Evolutionary conservation across 2,797 vertebrate species (phyloP), one percentile per base, ranked within the genome.

Genomic region (Perodicticus potto): DNA sequence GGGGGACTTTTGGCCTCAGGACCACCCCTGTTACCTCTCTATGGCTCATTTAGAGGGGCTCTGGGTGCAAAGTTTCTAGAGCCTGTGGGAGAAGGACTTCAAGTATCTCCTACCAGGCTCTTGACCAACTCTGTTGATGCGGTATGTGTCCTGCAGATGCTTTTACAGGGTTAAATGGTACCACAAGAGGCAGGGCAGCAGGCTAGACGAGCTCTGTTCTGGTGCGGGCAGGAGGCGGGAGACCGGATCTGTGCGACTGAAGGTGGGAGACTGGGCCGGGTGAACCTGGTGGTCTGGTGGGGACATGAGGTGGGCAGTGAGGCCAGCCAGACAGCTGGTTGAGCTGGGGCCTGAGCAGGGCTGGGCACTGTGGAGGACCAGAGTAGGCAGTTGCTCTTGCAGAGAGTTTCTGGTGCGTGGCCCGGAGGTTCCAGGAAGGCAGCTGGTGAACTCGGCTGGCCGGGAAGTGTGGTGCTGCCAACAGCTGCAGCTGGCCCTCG

Each of bases 171-270:
- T 90, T 97, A 97, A 95, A 74, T 90, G 96, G 93, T 61, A 27
- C 95, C 87, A 37, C 91, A 45, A 81, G 93, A 95, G 93, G 88
- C 95, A 97, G 97, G 97, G 97, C 94, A 80, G 93, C 89, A 10
- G 94, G 96, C 96, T 96, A 72, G 92, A 86, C 82, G 92, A 96
- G 89, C 92, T 95, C 96, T 94, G 96, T 87, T 93, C 96, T 96
- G 96, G 89, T 96, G 96, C 93, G 57, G 97, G 96, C 96, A 96
- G 97, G 94, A 97, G 95, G 97, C 87, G 7, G 96, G 95, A 97
- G 96, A 86, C 97, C n/a, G 88, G 97, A 97, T 97, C 96, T 97
- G 88, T 89, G 95, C 87, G 10, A 32, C 93, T 53, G 86, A 97
- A 97, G 96, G 93, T 97, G 96, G 97, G 97, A 90, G 92, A 90